phyloP scores from a whole-genome alignment of 2,113 vertebrate genomes.

The Taxidea taxus region DNA sequence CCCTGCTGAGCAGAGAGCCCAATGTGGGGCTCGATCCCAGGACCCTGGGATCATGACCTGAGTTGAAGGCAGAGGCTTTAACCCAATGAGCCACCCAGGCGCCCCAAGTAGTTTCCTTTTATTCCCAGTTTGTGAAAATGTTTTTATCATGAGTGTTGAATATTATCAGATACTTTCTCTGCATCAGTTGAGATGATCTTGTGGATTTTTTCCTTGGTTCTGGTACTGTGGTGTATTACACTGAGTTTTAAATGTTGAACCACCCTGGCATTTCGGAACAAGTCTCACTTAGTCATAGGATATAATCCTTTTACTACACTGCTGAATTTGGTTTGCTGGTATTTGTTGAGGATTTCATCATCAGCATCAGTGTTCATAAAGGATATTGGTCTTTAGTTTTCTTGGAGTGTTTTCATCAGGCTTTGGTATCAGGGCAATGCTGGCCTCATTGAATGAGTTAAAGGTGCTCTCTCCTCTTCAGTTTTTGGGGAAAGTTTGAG shows the following conservation, averaged over 20 bases:
- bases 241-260: neutral
- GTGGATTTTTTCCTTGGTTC: neutral
- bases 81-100: too few species aligned
- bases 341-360: neutral
- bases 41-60: too few species aligned
- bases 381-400: neutral
- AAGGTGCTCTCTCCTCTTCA: neutral
- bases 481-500: neutral
- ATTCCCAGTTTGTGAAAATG: neutral
- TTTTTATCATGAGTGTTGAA: neutral
- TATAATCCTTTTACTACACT: neutral
- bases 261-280: neutral
- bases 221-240: neutral
- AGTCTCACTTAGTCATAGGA: neutral
- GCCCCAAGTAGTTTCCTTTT: neutral
- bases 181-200: neutral
- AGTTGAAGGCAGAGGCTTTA: too few species aligned
- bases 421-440: neutral
- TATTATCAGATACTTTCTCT: neutral
- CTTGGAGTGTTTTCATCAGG: neutral
- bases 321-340: neutral
- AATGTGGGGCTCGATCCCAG: too few species aligned
- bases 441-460: neutral
- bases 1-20: too few species aligned
- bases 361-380: neutral